Evolutionary conservation across 2,888 invertebrate species (phyloP).

Genomic region (Amphipoea lucens): DNA sequence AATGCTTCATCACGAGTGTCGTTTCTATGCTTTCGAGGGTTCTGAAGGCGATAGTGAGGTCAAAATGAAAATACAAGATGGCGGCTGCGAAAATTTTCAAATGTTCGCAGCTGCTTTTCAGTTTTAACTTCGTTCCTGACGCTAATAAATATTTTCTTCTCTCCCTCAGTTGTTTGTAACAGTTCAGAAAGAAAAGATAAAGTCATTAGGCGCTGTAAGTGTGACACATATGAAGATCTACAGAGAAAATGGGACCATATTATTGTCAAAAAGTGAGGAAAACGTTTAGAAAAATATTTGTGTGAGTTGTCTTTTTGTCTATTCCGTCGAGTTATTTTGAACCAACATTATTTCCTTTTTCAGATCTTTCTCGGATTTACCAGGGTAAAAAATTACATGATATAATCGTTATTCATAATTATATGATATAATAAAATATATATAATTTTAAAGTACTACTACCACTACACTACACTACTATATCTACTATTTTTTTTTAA

Average conservation of each 20-base stretch:
- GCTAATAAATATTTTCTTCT: background rate
- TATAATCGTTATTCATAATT: background rate
- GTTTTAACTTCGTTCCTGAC: too few relatives aligned
- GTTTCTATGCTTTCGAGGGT: too few relatives aligned
- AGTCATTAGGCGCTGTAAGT: conserved; percentile 19
- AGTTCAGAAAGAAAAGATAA: background rate
- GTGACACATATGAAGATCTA: conserved; percentile 37
- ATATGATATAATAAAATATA: too few relatives aligned
- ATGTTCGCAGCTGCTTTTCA: too few relatives aligned
- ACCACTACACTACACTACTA: too few relatives aligned
- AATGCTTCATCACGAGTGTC: too few relatives aligned
- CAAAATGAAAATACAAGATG: too few relatives aligned
- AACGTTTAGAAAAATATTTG: background rate
- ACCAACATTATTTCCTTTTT: conserved; percentile 11
- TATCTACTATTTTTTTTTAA: too few relatives aligned
- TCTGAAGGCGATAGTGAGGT: too few relatives aligned
- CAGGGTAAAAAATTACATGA: conserved; percentile 25
- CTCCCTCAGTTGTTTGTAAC: conserved; percentile 30
- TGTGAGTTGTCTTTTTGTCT: background rate
- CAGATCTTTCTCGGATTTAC: conserved; percentile 23
- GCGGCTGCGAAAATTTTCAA: too few relatives aligned
- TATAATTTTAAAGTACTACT: too few relatives aligned
- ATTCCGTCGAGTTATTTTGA: background rate
- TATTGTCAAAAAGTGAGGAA: conserved; percentile 33
- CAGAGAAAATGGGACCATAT: conserved; percentile 44